phyloP scores from a whole-genome alignment of 2,888 invertebrate species.

The Drosophila conformis region DNA sequence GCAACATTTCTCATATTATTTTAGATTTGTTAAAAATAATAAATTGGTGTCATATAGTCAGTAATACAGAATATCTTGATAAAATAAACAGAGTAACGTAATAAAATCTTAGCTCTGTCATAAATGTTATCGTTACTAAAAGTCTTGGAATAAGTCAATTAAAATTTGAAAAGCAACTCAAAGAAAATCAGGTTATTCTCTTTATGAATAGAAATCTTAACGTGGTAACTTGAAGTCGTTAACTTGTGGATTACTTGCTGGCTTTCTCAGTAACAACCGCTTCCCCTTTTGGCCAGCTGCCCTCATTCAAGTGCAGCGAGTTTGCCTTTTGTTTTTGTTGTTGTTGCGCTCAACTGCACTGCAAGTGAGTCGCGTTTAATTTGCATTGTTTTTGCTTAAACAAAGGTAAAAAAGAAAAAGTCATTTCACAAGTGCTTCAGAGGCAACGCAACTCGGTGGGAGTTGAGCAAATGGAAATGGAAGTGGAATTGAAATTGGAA shows the following conservation, averaged over 20 bases:
- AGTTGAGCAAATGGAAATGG: neutral
- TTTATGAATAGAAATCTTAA: neutral
- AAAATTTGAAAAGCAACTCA: neutral
- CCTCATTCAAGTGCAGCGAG: constrained; percentile 55
- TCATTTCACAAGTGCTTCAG: constrained; percentile 73
- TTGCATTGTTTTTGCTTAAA: constrained; percentile 78
- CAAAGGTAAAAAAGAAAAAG: constrained; percentile 72
- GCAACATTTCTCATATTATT: neutral
- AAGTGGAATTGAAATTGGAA: constrained; percentile 8
- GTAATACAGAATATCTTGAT: neutral
- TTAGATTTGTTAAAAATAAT: no score
- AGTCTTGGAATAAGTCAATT: neutral
- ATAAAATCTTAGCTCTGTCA: neutral
- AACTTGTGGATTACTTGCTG: neutral
- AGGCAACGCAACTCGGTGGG: neutral
- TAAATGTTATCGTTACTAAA: neutral
- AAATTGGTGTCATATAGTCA: neutral
- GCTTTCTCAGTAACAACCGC: neutral
- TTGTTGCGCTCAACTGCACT: constrained; percentile 73
- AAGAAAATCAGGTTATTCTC: no score
- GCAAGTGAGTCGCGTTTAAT: constrained; percentile 83
- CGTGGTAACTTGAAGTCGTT: constrained; percentile 36
- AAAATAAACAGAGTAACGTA: neutral
- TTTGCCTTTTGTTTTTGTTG: constrained; percentile 53
- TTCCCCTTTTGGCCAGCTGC: constrained; percentile 16